Base-by-base conservation (phyloP, 2,113 vertebrate species). In the Hemichromis elongatus region DNA sequence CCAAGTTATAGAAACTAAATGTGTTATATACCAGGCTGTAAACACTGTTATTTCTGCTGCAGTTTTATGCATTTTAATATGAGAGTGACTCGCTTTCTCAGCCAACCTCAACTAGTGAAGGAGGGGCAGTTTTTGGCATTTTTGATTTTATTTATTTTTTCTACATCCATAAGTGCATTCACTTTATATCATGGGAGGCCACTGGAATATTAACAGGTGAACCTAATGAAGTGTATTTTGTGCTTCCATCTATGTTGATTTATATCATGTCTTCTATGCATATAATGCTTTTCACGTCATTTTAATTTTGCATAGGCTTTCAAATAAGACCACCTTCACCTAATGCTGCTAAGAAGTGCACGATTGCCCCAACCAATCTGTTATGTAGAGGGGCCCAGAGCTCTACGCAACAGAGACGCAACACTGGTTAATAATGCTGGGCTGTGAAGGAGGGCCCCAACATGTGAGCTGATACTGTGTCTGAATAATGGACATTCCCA, bases 401-500 rank as follows among this genome's bases (percentile, higher is more conserved):
- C 40, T 80, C 79, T 4, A 9, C 79, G 81, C 84, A 92, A 77
- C 85, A 79, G 87, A 87, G 42, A 63, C 8, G 3, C n/a, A 77
- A 83, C 80, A 70, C 79, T n/a, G 88, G 37, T 78, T 68, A 21
- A 90, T 85, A 94, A 87, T 45, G 66, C 56, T 68, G 75, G 57
- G 40, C 53, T 77, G 54, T 26, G 54, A 81, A 68, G 70, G 90
- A 86, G 92, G 89, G 89, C 89, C 82, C 82, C 35, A 10, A 77
- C 52, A 56, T 53, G 37, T 81, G 70, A 56, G 66, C 18, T 47
- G 19, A 79, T 63, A 87, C 84, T 24, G 59, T 70, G 50, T 5
- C 42, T 75, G 88, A 89, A 87, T 79, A 13, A 42, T 61, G 81
- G 73, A 90, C 82, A 90, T 87, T 90, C 85, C 53, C 90, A 90